Evolutionary conservation across 1,140 invertebrate genomes (phyloP), one percentile per base, ranked within the genome.

Genomic region (Scaptomyza hsui): DNA sequence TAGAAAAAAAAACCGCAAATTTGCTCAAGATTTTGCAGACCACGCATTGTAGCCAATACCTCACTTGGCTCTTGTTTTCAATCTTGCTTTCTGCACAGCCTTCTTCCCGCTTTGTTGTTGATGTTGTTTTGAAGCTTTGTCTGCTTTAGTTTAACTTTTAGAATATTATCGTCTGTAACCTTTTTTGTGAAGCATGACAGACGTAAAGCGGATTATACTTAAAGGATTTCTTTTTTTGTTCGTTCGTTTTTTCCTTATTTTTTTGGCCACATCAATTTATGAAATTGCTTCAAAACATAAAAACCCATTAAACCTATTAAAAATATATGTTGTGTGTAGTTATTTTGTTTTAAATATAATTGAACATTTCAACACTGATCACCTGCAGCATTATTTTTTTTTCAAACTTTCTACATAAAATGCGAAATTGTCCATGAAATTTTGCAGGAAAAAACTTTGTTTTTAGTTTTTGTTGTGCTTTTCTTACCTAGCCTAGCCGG

Each of bases 101-200:
- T 55, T 52, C 16, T 39, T 29, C 24, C 6, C 5, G 9, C 26
- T 7, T 49, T 61, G 45, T 35, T 37, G 32, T 15, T 45, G 35
- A 35, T 56, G 52, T 44, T 75, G 71, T 72, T 71, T 44, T 69
- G 56, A 57, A 75, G 67, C 62, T 52, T 65, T 69, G 49, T 76
- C 60, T 41, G 59, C 53, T 37, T 48, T 44, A 60, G 62, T 67
- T 80, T 37, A 70, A 69, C 68, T 76, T 76, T 29, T 74, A 29
- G 53, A 42, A 55, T 62, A 72, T 75, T 57, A 85, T 71, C 37
- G 44, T 13, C 39, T 18, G 26, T n/a, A 55, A 55, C 53, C 70
- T 70, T 83, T 60, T 75, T 67, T 48, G 52, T 21, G 21, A 24
- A 19, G n/a, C n/a, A n/a, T 12, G 67, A 55, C 67, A 70, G 51